Evolutionary conservation across 1,140 invertebrate species (phyloP), one percentile per base, ranked within the genome.

Genomic region (Cryptotermes secundus): DNA sequence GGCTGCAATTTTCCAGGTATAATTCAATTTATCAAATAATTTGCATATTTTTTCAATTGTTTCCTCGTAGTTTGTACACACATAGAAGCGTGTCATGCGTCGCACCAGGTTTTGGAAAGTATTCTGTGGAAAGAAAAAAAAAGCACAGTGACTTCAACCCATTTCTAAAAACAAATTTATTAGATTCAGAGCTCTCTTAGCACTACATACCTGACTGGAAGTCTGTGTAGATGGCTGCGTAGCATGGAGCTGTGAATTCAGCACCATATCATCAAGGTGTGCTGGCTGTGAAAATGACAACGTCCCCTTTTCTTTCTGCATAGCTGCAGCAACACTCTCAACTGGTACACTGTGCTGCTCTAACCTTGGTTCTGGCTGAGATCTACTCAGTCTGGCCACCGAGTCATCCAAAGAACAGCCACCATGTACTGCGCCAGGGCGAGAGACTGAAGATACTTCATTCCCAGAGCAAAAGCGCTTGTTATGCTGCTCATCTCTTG

Each of bases 31-130:
- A n/a, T n/a, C n/a, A n/a, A n/a, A n/a, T n/a, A n/a, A n/a, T n/a
- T n/a, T n/a, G n/a, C n/a, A n/a, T n/a, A n/a, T 89, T 80, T 92
- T 91, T 86, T 92, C 90, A 3, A 95, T 88, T 9, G 94, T 94
- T 38, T 92, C 91, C 80, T 95, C 93, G 83, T 92, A 91, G 82
- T 91, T 90, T 0, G 92, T 94, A 49, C 90, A 93, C 1, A 97
- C 95, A 89, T 96, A 97, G 89, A 98, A 97, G 86, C 97, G 92
- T 31, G 97, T 99, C 96, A 99, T 96, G 86, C 97, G 93, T 80
- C 95, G 94, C 45, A 98, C 96, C 85, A 98, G 90, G 87, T 94
- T 94, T 89, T 97, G 95, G 88, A 96, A 93, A 80, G 93, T 92
- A 85, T 93, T 94, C 92, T 92, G 87, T 53, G 89, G 90, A n/a